Base-by-base conservation (phyloP, 2,797 vertebrate species). In the Rhabdomys pumilio region DNA sequence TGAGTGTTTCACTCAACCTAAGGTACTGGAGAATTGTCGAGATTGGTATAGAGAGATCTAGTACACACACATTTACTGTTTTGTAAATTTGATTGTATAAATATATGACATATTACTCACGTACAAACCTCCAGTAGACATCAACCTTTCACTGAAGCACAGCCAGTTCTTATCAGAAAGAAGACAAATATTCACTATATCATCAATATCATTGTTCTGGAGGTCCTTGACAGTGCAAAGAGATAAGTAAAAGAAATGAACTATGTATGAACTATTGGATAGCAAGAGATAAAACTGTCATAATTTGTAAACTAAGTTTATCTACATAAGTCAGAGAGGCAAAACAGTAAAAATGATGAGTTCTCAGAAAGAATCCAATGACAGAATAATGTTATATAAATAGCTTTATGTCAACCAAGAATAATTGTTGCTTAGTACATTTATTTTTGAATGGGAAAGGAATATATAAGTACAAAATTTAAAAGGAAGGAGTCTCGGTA, bases 171-270 rank as follows among this genome's bases (percentile, higher is more conserved):
- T 76, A 96, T 90, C 17, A 90, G 65, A 90, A 95, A 90, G 26
- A 87, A 90, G 91, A 87, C 69, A 87, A 80, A 72, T 65, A 59
- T 31, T 31, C 29, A 76, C 41, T 92, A 8, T 53, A 63, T 77
- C 31, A 38, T 90, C 53, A 91, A 19, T 81, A 73, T 19, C 69
- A 50, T 76, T 87, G 22, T 80, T 80, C 80, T 72, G 44, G 50
- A 88, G 69, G 63, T 47, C 50, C 72, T 75, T 81, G 88, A 89
- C 95, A 93, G 84, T 55, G 12, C 69, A 91, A 86, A 83, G 72
- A 94, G 88, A 95, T 90, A 95, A 96, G 44, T 75, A 65, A 94
- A 94, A 89, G 31, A 69, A 95, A 96, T 88, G 73, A 93, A 53
- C 47, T 94, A 93, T 76, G 84, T 87, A 91, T 76, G 84, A 93